Conservation (phyloP, 2,797 vertebrate genomes). For the Paratrypauchen microcephalus region DNA sequence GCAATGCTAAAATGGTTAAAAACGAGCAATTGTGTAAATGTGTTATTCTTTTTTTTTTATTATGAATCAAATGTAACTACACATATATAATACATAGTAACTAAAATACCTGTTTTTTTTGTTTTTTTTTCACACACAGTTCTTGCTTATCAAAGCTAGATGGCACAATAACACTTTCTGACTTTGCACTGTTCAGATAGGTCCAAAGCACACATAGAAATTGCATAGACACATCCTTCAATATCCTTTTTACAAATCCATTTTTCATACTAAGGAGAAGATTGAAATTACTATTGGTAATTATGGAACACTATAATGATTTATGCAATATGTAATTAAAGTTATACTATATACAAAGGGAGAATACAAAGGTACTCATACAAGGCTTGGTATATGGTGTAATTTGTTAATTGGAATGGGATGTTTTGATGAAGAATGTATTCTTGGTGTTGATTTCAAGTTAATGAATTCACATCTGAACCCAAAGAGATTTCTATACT, state of each 20-base stretch:
- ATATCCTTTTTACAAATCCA: background rate
- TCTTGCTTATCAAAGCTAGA: constrained; percentile 42
- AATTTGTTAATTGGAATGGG: no score
- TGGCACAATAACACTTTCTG: constrained; percentile 42
- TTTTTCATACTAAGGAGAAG: background rate
- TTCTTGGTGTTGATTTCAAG: no score
- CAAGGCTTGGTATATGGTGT: no score
- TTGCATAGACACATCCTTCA: background rate
- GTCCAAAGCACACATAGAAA: background rate
- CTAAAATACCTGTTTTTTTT: background rate
- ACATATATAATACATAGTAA: background rate
- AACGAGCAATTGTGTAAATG: background rate
- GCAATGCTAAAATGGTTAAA: background rate
- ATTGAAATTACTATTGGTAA: no score
- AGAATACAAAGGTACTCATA: no score
- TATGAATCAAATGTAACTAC: background rate
- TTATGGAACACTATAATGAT: no score
- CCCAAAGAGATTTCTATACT: no score
- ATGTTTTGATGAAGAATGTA: no score
- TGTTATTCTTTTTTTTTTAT: background rate
- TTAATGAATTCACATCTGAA: no score
- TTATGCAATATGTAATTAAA: no score
- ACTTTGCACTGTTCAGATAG: background rate
- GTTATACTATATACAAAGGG: no score
- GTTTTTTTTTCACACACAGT: constrained; percentile 17